Conservation (phyloP, 2,113 vertebrate genomes). For the Sebastes fasciatus region DNA sequence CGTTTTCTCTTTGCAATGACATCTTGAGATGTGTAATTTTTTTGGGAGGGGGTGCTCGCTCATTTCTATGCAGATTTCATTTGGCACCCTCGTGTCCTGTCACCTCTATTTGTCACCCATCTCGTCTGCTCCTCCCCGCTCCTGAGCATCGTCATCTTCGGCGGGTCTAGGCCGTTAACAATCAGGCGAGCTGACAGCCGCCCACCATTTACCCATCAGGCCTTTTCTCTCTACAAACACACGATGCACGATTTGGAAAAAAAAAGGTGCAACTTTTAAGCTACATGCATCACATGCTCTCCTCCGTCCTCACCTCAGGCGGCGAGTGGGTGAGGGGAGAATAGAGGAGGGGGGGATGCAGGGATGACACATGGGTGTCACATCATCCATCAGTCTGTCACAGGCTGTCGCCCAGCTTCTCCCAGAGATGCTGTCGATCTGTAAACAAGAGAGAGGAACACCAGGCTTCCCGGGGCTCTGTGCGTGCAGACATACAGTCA, state of each 20-base stretch:
- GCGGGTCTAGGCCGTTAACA: constrained; percentile 47
- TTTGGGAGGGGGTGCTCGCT: background rate
- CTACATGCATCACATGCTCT: constrained; percentile 26
- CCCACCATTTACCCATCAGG: constrained; percentile 55
- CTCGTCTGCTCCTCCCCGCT: too few species aligned
- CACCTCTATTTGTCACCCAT: constrained; percentile 46
- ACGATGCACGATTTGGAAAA: constrained; percentile 8
- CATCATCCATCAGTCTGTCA: constrained; percentile 80
- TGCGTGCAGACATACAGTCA: constrained; percentile 34
- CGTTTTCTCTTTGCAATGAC: background rate
- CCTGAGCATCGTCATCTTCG: constrained; percentile 24
- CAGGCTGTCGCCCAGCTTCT: constrained; percentile 64
- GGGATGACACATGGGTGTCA: constrained; percentile 74
- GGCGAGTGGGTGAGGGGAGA: constrained; percentile 23
- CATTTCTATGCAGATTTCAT: constrained; percentile 59
- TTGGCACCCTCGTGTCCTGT: constrained; percentile 36
- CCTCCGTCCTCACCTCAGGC: constrained; percentile 26
- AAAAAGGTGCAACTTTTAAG: constrained; percentile 34
- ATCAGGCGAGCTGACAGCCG: constrained; percentile 54
- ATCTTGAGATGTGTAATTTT: constrained; percentile 47
- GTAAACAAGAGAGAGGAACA: constrained; percentile 72
- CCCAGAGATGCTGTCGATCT: constrained; percentile 71
- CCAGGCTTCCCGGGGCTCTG: constrained; percentile 34
- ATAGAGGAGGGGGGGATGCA: constrained; percentile 12
- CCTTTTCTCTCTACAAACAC: constrained; percentile 7